Evolutionary conservation across 2,797 vertebrate species (phyloP), one percentile per base, ranked within the genome.

Genomic region (Nannoperca obscura): DNA sequence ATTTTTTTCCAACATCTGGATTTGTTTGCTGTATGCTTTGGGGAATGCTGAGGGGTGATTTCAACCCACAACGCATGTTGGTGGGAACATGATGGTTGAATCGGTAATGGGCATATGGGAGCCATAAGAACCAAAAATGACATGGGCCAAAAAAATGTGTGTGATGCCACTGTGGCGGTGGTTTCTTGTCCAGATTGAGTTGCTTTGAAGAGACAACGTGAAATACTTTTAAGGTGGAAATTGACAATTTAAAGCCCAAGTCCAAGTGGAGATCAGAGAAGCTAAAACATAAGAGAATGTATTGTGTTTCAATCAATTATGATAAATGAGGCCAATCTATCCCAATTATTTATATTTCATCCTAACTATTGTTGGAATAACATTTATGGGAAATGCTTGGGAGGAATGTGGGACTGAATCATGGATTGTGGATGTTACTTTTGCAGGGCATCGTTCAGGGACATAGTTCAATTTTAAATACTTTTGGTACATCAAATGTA

Each of bases 1-100:
- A n/a, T 47, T 46, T 61, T 44, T 44, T 44, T 27, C 50, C 32
- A 52, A 34, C 57, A 69, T 69, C 57, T 62, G 65, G 30, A 17
- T 46, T 20, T 11, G 15, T 74, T 58, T 65, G 36, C 15, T 64
- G 27, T 30, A 22, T 52, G 64, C 11, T 47, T 55, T 38, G 15
- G 5, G 67, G 24, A 17, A 32, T 66, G 34, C 13, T 38, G 44
- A 40, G 19, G 53, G 3, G 6, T n/a, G 12, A 40, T 32, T 22
- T 67, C 34, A 59, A 52, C 42, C 30, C 53, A 17, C 32, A 40
- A 1, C 9, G 34, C 32, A n/a, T 61, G 40, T 13, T 55, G 63
- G 22, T 13, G 40, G 38, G 22, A 14, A 4, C 44, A 42, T 32
- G 14, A 17, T 32, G 32, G 20, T 38, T 6, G 19, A 36, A 67